Conservation (phyloP, 2,888 invertebrate species). For the Aelia acuminata region DNA sequence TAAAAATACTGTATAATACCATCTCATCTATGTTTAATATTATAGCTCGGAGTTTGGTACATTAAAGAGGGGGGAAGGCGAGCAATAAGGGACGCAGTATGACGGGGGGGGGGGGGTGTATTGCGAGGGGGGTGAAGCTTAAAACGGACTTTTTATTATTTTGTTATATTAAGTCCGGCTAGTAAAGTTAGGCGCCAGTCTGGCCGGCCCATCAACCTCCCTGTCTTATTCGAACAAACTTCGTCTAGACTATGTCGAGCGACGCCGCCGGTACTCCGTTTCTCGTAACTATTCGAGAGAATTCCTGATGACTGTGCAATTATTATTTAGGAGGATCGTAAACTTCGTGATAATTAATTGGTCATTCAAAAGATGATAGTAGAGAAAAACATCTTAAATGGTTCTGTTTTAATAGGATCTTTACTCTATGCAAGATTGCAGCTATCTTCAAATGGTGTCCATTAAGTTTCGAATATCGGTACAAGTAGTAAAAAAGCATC, state of each 20-base stretch:
- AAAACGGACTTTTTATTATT: slow-evolving; percentile 41
- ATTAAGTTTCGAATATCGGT: too few species aligned
- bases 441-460: background rate
- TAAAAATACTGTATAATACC: background rate
- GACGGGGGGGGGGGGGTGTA: background rate
- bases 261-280: background rate
- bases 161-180: slow-evolving; percentile 21
- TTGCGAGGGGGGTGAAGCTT: background rate
- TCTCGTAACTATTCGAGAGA: background rate
- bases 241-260: background rate
- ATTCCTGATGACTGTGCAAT: background rate
- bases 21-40: background rate
- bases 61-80: background rate
- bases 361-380: background rate
- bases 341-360: background rate
- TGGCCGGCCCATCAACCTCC: slow-evolving; percentile 1
- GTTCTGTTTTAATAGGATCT: background rate
- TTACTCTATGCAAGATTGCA: background rate
- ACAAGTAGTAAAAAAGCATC: too few species aligned
- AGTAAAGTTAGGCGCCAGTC: slow-evolving; percentile 46
- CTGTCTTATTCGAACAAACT: slow-evolving; percentile 10
- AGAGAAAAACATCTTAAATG: background rate
- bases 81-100: background rate
- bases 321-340: background rate
- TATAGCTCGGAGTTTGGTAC: background rate